These are phyloP conservation scores for Nomada ruficornis DNA, from an alignment of 2,888 invertebrate species.

Conservation along the genomic window DNA sequence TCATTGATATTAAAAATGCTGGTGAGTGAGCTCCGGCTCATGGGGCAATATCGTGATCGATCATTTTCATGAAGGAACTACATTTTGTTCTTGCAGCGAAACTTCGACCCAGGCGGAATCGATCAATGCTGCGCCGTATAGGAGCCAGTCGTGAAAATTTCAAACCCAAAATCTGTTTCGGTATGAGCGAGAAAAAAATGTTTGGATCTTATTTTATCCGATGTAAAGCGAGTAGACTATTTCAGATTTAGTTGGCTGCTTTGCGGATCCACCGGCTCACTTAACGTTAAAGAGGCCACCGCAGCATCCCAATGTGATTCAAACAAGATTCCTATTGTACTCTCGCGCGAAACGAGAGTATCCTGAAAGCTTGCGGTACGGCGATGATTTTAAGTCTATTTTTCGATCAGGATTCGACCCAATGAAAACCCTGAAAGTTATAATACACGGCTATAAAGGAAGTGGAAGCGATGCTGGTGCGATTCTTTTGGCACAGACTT, in stretches of 20 bases:
- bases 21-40: constrained; percentile 31
- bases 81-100: constrained; percentile 39
- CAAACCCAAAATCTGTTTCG: constrained; percentile 79
- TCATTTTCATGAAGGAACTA: neutral
- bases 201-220: constrained; percentile 3
- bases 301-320: constrained; percentile 85
- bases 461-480: constrained; percentile 85
- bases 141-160: constrained; percentile 72
- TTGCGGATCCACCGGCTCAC: constrained; percentile 84
- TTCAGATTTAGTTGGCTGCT: constrained; percentile 86
- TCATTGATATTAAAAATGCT: constrained; percentile 28
- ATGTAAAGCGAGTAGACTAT: constrained; percentile 36
- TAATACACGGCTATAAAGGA: constrained; percentile 87
- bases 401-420: constrained; percentile 84
- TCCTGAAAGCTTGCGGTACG: constrained; percentile 84
- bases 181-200: constrained; percentile 66
- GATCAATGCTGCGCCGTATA: constrained; percentile 63
- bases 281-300: constrained; percentile 86
- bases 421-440: constrained; percentile 84
- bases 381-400: constrained; percentile 84
- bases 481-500: constrained; percentile 83
- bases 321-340: constrained; percentile 86
- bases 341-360: constrained; percentile 82
- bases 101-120: constrained; percentile 37
- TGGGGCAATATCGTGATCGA: too few species aligned